phyloP scores from a whole-genome alignment of 1,140 invertebrate genomes.

The Steinernema feltiae region DNA sequence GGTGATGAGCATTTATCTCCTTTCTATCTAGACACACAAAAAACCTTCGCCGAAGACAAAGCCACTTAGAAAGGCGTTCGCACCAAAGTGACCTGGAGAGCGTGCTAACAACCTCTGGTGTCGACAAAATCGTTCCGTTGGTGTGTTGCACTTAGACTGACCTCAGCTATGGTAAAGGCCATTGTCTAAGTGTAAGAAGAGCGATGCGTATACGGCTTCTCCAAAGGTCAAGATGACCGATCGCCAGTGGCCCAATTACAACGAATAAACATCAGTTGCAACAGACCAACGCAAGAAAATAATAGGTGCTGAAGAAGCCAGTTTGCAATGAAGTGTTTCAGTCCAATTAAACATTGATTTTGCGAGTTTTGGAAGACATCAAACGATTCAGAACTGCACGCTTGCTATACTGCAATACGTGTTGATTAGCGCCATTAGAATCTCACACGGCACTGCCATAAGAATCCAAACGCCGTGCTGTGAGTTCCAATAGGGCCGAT shows the following conservation, averaged over 20 bases:
- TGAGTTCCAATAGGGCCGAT: no score
- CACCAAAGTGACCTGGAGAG: not conserved
- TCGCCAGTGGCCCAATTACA: conserved; percentile 14
- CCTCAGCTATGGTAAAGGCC: not conserved
- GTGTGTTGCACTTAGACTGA: not conserved
- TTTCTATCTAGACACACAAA: no score
- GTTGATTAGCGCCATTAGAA: no score
- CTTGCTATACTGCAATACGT: no score
- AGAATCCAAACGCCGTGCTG: no score
- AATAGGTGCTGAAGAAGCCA: conserved; percentile 4
- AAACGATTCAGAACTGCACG: no score
- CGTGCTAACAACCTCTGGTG: not conserved
- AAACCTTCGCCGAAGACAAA: not conserved
- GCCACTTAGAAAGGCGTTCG: not conserved
- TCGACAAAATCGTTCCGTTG: not conserved
- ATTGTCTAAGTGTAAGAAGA: conserved; percentile 9
- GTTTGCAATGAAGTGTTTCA: not conserved
- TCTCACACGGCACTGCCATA: no score
- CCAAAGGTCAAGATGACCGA: conserved; percentile 7
- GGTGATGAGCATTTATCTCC: no score
- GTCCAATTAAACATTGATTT: not conserved
- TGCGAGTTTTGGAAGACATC: not conserved
- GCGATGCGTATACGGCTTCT: conserved; percentile 12
- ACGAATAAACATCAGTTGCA: conserved; percentile 2
- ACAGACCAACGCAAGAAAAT: not conserved